These are phyloP conservation scores for Chrysolophus pictus DNA, from an alignment of 2,797 vertebrate genomes.

Conservation along the genomic window DNA sequence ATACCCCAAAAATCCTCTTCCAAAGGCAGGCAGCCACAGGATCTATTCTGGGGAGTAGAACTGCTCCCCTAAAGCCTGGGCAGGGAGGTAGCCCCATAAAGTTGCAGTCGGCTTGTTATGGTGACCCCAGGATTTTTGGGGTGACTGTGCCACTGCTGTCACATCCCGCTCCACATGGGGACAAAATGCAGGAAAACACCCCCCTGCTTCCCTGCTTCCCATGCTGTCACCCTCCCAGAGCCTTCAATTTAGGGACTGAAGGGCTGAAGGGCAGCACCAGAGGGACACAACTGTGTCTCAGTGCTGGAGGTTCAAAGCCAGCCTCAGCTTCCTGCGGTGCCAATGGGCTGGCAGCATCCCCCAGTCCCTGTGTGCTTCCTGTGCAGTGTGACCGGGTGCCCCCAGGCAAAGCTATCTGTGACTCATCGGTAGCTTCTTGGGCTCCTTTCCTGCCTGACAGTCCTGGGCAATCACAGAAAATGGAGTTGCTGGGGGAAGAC, in stretches of 20 bases:
- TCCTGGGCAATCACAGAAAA: neutral
- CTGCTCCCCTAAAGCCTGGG: neutral
- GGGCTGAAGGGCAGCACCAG: neutral
- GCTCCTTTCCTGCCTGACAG: neutral
- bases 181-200: rapidly evolving
- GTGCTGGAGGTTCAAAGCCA: neutral
- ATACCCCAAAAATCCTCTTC: conserved; percentile 15
- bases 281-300: neutral
- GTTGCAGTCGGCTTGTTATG: neutral
- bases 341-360: neutral
- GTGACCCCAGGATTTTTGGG: neutral
- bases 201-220: neutral
- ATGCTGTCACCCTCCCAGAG: rapidly evolving
- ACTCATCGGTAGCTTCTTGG: conserved; percentile 42
- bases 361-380: rapidly evolving
- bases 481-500: rapidly evolving
- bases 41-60: neutral
- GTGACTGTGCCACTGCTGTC: neutral
- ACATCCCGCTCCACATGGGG: neutral
- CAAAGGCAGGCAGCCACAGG: neutral
- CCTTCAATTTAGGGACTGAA: neutral
- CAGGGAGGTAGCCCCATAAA: neutral
- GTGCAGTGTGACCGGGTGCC: rapidly evolving
- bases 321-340: rapidly evolving
- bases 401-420: neutral